A percentile compares a stretch with the other conserved stretches of the same genome.
These are phyloP conservation scores for Hassar affinis DNA, from an alignment of 2,113 vertebrate genomes.

Conservation along the genomic window DNA sequence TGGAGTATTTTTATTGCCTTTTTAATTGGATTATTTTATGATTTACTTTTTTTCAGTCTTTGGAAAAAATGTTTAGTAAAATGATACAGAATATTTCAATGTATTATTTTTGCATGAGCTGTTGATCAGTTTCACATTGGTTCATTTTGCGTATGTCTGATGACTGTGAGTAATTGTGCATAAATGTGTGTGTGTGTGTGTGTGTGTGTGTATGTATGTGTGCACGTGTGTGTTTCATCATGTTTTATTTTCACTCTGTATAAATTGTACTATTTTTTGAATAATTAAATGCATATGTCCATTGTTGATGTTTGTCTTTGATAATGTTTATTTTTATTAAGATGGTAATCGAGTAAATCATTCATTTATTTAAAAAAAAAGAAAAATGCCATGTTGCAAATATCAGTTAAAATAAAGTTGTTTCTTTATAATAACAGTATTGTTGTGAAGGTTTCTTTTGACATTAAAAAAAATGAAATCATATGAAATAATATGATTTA, in stretches of 20 bases:
- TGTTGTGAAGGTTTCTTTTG: not conserved
- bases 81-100: not conserved
- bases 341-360: not conserved
- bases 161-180: not conserved
- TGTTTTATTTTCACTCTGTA: not conserved
- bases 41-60: not conserved
- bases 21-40: not conserved
- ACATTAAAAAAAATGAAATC: not conserved
- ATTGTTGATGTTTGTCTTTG: not conserved
- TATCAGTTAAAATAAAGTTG: not conserved
- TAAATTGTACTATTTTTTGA: slow-evolving; percentile 11
- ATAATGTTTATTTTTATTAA: slow-evolving; percentile 18
- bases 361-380: not conserved
- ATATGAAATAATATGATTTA: not conserved
- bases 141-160: not conserved
- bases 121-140: slow-evolving; percentile 1
- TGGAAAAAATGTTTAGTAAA: not conserved
- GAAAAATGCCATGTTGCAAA: not conserved
- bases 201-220: not conserved
- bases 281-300: not conserved
- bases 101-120: slow-evolving; percentile 21
- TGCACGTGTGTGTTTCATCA: not conserved
- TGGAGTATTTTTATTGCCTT: slow-evolving; percentile 6
- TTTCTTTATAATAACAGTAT: not conserved
- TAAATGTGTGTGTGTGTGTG: not conserved